Evolutionary conservation across 2,113 vertebrate genomes (phyloP), one percentile per base, ranked within the genome.

Genomic region (Heterotilapia buettikoferi): DNA sequence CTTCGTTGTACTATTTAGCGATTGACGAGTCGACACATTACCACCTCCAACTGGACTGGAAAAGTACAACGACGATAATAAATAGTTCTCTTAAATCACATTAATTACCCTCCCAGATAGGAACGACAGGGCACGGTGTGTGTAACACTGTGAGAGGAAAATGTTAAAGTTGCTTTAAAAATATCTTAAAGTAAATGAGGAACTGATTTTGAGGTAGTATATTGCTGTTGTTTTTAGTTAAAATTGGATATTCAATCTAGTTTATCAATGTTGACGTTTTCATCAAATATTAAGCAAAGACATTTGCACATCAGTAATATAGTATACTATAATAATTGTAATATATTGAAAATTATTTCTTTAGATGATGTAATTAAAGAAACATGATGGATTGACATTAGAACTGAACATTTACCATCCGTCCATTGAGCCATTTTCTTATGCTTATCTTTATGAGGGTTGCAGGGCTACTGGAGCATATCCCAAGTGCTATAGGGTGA

Each of bases 1-100:
- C 61, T 88, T 89, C 56, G 16, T 9, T 26, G 4, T 5, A 6
- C 19, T 2, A 1, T 59, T 50, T 53, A 24, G 24, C 5, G 1
- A 14, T 2, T 24, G 40, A 2, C 1, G 21, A 6, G 1, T 2
- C 10, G 2, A 3, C 4, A 1, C 3, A 5, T 1, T 40, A 71
- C 53, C 47, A 71, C 89, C 92, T 4, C 40, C 80, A 78, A 8
- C 9, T 29, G 79, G 84, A 3, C 9, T 26, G 19, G 31, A 79
- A 57, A 21, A 52, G 26, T n/a, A 52, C 16, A 13, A 31, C 43
- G 26, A 50, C 43, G 45, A 29, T 50, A 78, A 71, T 71, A 40
- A 71, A 68, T 13, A 18, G 57, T 31, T 61, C 63, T 68, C 19
- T 21, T 38, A 66, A 66, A 38, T 66, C 18, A 38, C 61, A 36